Evolutionary conservation across 1,140 invertebrate species (phyloP), one percentile per base, ranked within the genome.

Genomic region (Pissodes strobi): DNA sequence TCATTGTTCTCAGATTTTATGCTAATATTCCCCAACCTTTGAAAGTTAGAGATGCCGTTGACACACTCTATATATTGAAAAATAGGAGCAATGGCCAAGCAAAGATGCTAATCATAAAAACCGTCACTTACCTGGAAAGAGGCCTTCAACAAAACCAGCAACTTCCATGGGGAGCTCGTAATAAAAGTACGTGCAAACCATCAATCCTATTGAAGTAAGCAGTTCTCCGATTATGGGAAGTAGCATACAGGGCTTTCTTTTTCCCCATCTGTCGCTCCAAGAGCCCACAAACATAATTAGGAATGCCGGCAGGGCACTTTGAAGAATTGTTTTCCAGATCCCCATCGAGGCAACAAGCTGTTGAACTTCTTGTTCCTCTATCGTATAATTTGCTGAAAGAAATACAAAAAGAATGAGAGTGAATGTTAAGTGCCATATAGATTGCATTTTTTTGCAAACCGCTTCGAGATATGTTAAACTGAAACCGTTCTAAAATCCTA

Each of bases 221-320:
- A 93, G 86, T 69, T 93, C 90, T 0, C 92, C 92, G 41, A 93
- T 78, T 53, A 93, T 89, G 0, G 92, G 90, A 21, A 94, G 74
- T 0, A 94, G 79, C 82, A 95, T 91, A 69, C 91, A 93, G 4
- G 92, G 86, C 75, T 94, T 94, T 63, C 92, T 84, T 19, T 86
- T 86, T 0, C 84, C 89, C 75, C 84, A 83, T 57, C 86, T 82
- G 72, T 91, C 90, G 69, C 88, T 90, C 84, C 90, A 89, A 0
- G 88, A 86, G 38, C 92, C 90, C 71, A 92, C 80, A 79, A 93
- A 89, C 68, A 93, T 81, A 41, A 92, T 87, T 39, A 92, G 78
- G 12, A 90, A 79, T 23, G 89, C 89, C 12, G 90, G 90, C 8
- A 92, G 78, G 15, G 86, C 83, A 62, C 87, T 89, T 77, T 91